phyloP scores from a whole-genome alignment of 2,113 vertebrate genomes.

The Abramis brama region DNA sequence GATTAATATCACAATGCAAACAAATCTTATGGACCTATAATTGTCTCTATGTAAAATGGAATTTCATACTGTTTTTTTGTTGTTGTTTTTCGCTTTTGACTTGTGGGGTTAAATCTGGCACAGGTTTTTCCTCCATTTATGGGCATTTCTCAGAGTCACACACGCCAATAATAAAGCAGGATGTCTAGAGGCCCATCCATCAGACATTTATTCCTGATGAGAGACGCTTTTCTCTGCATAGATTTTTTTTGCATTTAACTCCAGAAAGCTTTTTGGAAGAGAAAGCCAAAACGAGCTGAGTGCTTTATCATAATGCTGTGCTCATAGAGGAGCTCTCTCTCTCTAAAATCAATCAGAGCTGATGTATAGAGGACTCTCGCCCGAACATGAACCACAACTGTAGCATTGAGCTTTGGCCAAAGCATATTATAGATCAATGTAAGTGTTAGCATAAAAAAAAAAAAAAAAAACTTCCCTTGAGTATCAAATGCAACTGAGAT shows the following conservation, averaged over 20 bases:
- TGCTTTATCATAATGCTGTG: conserved; percentile 36
- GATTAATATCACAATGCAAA: neutral
- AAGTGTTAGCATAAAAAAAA: neutral
- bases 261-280: conserved; percentile 31
- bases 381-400: conserved; percentile 15
- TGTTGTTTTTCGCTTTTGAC: neutral
- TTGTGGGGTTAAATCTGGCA: neutral
- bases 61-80: neutral
- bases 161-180: conserved; percentile 64
- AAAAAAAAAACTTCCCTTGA: neutral
- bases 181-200: conserved; percentile 47
- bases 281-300: conserved; percentile 21
- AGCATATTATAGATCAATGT: conserved; percentile 32
- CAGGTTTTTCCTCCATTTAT: conserved; percentile 60
- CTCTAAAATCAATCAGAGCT: conserved; percentile 13
- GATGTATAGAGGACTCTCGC: conserved; percentile 36
- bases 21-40: neutral
- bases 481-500: no score
- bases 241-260: conserved; percentile 39
- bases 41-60: neutral
- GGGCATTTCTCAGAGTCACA: conserved; percentile 65
- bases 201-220: conserved; percentile 43
- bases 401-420: conserved; percentile 2
- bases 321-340: conserved; percentile 9
- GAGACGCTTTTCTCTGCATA: neutral